Percentiles rank a stretch among this genome's conserved stretches.
Conservation (phyloP, 2,797 vertebrate species). For the Mastacembelus armatus region DNA sequence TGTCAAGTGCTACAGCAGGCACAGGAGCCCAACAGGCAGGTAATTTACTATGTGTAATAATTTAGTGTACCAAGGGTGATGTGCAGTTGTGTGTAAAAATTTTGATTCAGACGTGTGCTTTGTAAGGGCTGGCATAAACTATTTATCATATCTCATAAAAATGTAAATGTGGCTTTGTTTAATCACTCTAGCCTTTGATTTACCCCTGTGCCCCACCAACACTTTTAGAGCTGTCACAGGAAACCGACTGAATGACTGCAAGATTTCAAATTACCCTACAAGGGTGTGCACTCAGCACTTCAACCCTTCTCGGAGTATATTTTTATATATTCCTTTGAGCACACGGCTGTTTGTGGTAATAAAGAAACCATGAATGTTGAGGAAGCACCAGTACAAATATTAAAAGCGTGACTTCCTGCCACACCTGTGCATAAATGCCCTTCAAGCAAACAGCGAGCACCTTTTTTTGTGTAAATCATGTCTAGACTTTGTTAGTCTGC, state of each 20-base stretch:
- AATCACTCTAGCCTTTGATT: constrained; percentile 43
- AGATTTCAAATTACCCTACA: constrained; percentile 37
- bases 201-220: constrained; percentile 11
- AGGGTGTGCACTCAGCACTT: constrained; percentile 4
- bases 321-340: constrained; percentile 27
- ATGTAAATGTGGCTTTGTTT: constrained; percentile 63
- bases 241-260: constrained; percentile 26
- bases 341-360: constrained; percentile 18
- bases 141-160: constrained; percentile 63
- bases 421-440: constrained; percentile 24
- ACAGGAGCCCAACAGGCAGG: constrained; percentile 34
- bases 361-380: constrained; percentile 12
- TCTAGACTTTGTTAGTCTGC: constrained; percentile 38
- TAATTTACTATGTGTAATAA: constrained; percentile 47
- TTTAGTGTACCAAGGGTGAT: constrained; percentile 21
- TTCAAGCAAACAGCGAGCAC: constrained; percentile 48
- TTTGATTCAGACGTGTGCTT: constrained; percentile 35
- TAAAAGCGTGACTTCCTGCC: constrained; percentile 34
- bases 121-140: constrained; percentile 38
- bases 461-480: constrained; percentile 40
- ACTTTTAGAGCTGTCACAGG: constrained; percentile 23
- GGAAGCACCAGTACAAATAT: constrained; percentile 43
- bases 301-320: constrained; percentile 12
- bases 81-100: constrained; percentile 21
- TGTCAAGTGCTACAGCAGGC: constrained; percentile 46